Evolutionary conservation across 2,888 invertebrate species (phyloP), one percentile per base, ranked within the genome.

Genomic region (Melanotus villosus): DNA sequence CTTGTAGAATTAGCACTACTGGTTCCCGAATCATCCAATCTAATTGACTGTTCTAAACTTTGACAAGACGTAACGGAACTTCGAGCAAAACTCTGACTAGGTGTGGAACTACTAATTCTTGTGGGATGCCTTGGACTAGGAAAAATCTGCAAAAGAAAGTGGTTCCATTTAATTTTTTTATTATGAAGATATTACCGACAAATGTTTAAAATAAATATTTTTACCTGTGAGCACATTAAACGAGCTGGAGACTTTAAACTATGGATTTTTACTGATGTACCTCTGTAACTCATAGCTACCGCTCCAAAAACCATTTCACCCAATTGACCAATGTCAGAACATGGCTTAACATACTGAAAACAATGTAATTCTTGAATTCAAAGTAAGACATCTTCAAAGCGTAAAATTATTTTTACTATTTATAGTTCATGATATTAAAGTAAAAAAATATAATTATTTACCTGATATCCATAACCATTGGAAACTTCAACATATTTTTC

Each of bases 281-380:
- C 95, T 80, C 92, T 90, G 85, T 91, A 95, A 75, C 94, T 93
- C 93, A 97, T 93, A 1, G 95, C 94, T 57, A 95, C 92, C 1
- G 95, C 92, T 5, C 97, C 97, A 83, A 97, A 97, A 78, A 96
- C 92, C 94, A 97, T 95, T 88, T 97, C 97, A 76, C 95, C 93
- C 81, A 96, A 87, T 73, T 91, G 87, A 74, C 89, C 89, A 66
- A 92, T 90, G 82, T 96, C 96, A 74, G 89, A 85, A 58, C 82
- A 84, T 66, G 91, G 89, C 45, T 90, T 90, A 79, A 88, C 89
- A 81, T 90, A 90, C 92, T 92, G 82, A 14, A 84, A 82, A 70
- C 63, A 65, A n/a, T n/a, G n/a, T n/a, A n/a, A n/a, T n/a, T n/a
- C n/a, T n/a, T n/a, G n/a, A n/a, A n/a, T n/a, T n/a, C n/a, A n/a